Percentiles rank a stretch among this genome's conserved stretches.
Conservation (phyloP, 2,113 vertebrate species). For the Empidonax traillii region DNA sequence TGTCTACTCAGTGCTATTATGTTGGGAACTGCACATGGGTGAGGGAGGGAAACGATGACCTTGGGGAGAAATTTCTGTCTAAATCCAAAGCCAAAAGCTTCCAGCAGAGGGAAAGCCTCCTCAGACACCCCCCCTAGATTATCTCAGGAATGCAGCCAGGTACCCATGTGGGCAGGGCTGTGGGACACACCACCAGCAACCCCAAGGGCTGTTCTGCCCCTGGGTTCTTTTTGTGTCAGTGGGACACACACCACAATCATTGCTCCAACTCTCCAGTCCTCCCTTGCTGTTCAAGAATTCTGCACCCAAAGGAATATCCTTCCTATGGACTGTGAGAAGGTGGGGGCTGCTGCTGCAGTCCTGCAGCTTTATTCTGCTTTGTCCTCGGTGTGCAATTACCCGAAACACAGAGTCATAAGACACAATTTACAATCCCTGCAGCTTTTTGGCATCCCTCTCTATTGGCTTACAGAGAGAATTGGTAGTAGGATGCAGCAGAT, state of each 20-base stretch:
- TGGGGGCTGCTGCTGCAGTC: neutral
- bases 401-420: neutral
- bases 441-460: constrained; percentile 21
- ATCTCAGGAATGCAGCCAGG: neutral
- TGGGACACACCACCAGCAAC: fast-evolving
- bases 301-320: neutral
- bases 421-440: constrained; percentile 41
- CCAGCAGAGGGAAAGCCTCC: neutral
- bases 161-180: neutral
- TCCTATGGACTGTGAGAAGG: neutral
- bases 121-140: fast-evolving
- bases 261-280: neutral
- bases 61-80: neutral
- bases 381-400: constrained; percentile 24
- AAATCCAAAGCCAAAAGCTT: neutral
- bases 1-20: too few species aligned
- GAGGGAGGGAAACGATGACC: neutral
- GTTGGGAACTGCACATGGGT: fast-evolving
- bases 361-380: neutral
- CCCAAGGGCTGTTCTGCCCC: neutral
- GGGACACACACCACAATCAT: neutral
- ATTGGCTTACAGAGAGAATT: constrained; percentile 7
- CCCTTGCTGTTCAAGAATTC: neutral
- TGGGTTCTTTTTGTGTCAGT: fast-evolving
- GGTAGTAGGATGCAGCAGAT: constrained; percentile 34